Conservation (phyloP, 2,888 invertebrate species). For the Argyresthia albistria region DNA sequence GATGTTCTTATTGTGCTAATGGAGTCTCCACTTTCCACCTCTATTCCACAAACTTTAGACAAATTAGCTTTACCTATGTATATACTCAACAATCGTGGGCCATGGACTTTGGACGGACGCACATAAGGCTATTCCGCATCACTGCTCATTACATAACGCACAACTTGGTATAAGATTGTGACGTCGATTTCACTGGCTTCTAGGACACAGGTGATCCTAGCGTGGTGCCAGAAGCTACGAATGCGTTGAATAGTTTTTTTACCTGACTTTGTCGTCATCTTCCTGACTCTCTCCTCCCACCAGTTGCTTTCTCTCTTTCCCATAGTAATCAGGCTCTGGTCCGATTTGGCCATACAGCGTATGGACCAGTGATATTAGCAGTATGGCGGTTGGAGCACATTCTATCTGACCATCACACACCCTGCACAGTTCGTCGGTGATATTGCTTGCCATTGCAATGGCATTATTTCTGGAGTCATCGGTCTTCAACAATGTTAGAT, state of each 20-base stretch:
- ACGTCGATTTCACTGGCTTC: no score
- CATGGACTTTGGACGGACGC: no score
- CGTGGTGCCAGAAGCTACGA: no score
- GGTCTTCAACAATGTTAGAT: background rate
- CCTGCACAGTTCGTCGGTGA: constrained; percentile 54
- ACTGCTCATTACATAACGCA: no score
- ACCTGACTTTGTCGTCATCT: background rate
- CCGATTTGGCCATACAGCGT: constrained; percentile 53
- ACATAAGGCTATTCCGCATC: no score
- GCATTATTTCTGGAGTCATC: constrained; percentile 34
- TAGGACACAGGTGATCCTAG: no score
- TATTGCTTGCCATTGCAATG: constrained; percentile 42
- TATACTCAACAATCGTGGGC: no score
- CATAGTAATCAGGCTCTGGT: constrained; percentile 50
- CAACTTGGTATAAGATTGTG: no score
- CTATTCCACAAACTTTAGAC: no score
- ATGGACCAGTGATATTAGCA: constrained; percentile 53
- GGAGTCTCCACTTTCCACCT: no score
- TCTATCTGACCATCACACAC: constrained; percentile 60
- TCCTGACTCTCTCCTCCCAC: background rate
- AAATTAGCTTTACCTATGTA: no score
- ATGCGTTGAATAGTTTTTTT: background rate
- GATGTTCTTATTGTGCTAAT: no score
- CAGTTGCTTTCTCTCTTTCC: constrained; percentile 8
- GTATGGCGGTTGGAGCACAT: constrained; percentile 60